Evolutionary conservation across 2,797 vertebrate species (phyloP).

Genomic region (Somateria mollissima): DNA sequence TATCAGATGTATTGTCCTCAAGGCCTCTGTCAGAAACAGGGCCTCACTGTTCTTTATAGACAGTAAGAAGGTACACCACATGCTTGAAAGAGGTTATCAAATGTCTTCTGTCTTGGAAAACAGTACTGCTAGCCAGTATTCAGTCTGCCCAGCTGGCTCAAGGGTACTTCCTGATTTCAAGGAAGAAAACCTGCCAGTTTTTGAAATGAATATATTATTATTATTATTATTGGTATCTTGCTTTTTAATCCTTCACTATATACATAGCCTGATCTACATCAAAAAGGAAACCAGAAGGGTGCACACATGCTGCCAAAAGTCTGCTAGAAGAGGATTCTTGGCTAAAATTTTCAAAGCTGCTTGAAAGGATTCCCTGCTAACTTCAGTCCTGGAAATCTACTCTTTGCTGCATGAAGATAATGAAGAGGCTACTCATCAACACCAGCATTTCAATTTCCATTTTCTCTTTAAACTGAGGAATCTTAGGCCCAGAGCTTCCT

Average conservation of each 20-base stretch:
- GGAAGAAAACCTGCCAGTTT: constrained; percentile 12
- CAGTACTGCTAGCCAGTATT: neutral
- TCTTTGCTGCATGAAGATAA: neutral
- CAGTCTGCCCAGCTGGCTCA: constrained; percentile 39
- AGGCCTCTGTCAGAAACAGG: neutral
- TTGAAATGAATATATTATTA: constrained; percentile 36
- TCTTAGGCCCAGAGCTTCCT: neutral
- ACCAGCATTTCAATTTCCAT: neutral
- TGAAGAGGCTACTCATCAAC: neutral
- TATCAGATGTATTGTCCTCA: neutral
- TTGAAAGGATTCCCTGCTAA: constrained; percentile 41
- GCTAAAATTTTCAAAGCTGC: constrained; percentile 26
- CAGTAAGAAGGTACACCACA: neutral
- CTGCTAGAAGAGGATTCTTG: constrained; percentile 36
- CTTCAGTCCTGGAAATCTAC: constrained; percentile 8
- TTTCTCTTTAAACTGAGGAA: neutral
- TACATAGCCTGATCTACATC: neutral
- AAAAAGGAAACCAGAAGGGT: constrained; percentile 41
- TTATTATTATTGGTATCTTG: neutral
- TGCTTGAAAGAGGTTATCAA: constrained; percentile 1
- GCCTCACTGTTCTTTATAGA: neutral
- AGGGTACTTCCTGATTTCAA: neutral
- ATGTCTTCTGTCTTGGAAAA: neutral
- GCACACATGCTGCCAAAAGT: neutral
- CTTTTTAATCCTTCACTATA: constrained; percentile 25